Conservation (phyloP, 2,888 invertebrate genomes). For the Nephrotoma guestfalica region DNA sequence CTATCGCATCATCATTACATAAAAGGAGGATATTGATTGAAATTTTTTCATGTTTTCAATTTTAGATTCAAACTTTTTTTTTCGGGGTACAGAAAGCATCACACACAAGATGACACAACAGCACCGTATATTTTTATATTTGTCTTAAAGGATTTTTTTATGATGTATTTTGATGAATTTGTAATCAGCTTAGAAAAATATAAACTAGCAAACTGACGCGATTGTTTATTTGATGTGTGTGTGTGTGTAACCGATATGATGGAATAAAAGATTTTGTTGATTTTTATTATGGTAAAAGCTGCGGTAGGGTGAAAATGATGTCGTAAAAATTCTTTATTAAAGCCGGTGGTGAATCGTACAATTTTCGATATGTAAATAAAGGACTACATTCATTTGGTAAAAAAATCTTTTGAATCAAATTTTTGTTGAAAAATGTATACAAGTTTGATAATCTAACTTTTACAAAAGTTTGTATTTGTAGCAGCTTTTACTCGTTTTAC, state of each 20-base stretch:
- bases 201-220: neutral
- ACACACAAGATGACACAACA: neutral
- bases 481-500: too few relatives aligned
- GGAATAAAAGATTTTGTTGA: neutral
- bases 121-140: neutral
- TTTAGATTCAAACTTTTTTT: neutral
- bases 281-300: neutral
- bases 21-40: neutral
- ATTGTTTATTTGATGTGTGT: neutral
- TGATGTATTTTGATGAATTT: neutral
- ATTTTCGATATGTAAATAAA: neutral
- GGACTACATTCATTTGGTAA: neutral
- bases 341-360: neutral
- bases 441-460: too few relatives aligned
- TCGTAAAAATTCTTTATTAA: neutral
- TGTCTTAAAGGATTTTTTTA: neutral
- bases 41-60: neutral
- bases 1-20: neutral
- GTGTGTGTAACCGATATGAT: neutral
- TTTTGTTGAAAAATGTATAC: too few relatives aligned
- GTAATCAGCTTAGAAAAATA: neutral
- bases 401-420: too few relatives aligned
- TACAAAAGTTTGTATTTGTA: too few relatives aligned
- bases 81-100: neutral
- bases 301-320: neutral